Evolutionary conservation across 2,113 vertebrate genomes (phyloP).

Genomic region (Atrichornis clamosus): DNA sequence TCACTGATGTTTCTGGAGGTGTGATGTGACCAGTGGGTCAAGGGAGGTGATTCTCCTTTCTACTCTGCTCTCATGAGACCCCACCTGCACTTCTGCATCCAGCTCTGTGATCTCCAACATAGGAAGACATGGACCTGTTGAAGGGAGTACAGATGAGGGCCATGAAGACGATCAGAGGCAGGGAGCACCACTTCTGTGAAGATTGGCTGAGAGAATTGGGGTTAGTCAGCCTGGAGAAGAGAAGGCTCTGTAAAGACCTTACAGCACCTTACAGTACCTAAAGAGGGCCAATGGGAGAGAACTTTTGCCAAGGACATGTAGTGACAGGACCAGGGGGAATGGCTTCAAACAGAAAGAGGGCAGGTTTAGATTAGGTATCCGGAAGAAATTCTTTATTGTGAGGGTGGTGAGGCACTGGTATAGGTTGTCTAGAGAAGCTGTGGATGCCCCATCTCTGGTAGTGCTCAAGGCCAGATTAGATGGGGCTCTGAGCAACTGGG

Average conservation of each 20-base stretch:
- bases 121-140: not conserved
- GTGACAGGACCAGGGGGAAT: not conserved
- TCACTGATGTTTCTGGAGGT: not conserved
- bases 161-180: not conserved
- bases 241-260: not conserved
- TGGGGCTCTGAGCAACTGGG: not conserved
- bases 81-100: not conserved
- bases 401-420: not conserved
- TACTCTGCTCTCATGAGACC: rapidly evolving
- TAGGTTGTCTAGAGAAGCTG: not conserved
- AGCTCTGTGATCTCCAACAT: not conserved
- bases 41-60: not conserved
- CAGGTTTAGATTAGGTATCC: not conserved
- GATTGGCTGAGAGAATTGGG: not conserved
- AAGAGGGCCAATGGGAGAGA: not conserved
- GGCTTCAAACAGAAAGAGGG: not conserved
- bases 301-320: not conserved
- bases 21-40: not conserved
- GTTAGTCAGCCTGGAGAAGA: not conserved
- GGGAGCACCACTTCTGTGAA: not conserved
- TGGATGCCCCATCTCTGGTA: not conserved
- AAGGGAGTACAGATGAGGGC: not conserved
- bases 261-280: not conserved
- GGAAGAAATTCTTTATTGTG: not conserved
- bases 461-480: not conserved